These are phyloP conservation scores for Cervus canadensis DNA, from an alignment of 2,113 vertebrate species.

Conservation along the genomic window DNA sequence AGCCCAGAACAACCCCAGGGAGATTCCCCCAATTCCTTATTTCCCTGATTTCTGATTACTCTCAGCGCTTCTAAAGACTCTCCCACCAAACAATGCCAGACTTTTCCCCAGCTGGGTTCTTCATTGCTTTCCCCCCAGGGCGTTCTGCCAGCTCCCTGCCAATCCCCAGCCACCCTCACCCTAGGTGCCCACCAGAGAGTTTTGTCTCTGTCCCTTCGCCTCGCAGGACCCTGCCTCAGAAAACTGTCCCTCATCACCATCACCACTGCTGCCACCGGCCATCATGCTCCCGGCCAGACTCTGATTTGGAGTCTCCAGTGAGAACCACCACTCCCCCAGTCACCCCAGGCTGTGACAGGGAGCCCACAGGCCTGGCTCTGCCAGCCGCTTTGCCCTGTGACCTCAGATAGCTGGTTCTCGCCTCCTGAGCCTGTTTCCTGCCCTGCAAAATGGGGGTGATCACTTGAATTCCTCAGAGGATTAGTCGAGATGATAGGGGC, in stretches of 20 bases:
- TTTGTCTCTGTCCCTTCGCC: background rate
- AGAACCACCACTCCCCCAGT: background rate
- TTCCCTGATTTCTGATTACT: background rate
- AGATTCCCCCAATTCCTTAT: background rate
- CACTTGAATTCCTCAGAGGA: background rate
- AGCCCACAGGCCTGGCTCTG: background rate
- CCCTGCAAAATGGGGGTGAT: background rate
- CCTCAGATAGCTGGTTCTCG: background rate
- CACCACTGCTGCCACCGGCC: fast-evolving
- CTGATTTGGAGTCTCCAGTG: background rate
- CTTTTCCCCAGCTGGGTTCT: background rate
- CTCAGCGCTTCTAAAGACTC: background rate
- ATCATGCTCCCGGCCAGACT: background rate
- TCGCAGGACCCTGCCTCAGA: background rate
- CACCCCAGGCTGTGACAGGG: background rate
- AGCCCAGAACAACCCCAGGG: background rate
- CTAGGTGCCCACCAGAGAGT: background rate
- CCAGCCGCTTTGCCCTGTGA: background rate
- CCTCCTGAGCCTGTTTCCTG: slow-evolving; percentile 12
- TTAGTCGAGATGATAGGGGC: background rate
- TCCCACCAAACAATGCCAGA: background rate
- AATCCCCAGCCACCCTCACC: background rate
- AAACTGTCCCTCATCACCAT: background rate
- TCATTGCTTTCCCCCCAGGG: background rate
- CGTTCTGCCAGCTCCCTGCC: background rate